Evolutionary conservation across 2,113 vertebrate species (phyloP).

Genomic region (Phylloscopus trochilus): DNA sequence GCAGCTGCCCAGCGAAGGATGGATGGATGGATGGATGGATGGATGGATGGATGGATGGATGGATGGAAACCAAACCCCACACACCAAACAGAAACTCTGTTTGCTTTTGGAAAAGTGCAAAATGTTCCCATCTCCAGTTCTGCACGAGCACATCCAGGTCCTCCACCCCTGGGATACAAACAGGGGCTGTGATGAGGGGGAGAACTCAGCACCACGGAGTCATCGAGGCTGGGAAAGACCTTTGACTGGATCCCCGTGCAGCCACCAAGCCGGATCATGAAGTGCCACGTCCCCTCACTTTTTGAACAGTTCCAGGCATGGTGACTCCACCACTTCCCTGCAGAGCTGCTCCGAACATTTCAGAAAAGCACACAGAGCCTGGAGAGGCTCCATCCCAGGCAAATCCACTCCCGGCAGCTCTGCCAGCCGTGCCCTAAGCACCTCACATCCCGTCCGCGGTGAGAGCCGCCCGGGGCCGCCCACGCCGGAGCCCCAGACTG

Average conservation of each 20-base stretch:
- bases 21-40: fast-evolving
- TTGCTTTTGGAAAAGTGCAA: background rate
- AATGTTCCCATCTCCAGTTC: background rate
- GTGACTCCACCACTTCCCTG: background rate
- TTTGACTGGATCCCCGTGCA: background rate
- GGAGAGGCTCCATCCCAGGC: background rate
- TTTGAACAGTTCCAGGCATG: fast-evolving
- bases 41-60: fast-evolving
- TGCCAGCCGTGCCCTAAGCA: background rate
- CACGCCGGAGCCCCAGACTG: background rate
- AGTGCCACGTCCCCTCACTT: background rate
- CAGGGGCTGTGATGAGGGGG: background rate
- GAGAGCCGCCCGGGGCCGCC: background rate
- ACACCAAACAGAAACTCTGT: fast-evolving
- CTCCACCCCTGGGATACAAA: background rate
- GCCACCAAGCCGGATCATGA: fast-evolving
- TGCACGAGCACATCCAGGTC: background rate
- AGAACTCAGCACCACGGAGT: background rate
- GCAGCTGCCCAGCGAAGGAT: background rate
- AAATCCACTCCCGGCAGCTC: background rate
- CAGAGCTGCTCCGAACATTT: background rate
- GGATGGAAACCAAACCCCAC: background rate
- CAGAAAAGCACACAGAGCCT: background rate
- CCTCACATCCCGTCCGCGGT: fast-evolving
- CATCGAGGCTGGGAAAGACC: background rate